Evolutionary conservation across 1,140 invertebrate genomes (phyloP).

Genomic region (Sinella curviseta): DNA sequence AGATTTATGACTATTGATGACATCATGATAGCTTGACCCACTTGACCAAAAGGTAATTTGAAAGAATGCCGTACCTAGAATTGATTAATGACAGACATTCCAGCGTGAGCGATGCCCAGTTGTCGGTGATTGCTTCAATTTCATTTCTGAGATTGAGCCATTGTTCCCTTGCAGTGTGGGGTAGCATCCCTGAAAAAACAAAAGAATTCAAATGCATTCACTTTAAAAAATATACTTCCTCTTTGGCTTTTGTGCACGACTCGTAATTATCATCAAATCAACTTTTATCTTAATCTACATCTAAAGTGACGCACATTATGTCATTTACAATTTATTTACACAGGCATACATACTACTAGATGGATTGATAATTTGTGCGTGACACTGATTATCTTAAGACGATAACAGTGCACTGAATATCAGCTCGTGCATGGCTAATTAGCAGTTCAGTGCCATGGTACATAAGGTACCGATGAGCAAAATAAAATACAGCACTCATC

Average conservation of each 20-base stretch:
- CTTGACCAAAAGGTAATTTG: background rate
- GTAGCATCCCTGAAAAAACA: constrained; percentile 67
- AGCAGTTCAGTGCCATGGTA: no score
- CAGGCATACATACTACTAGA: background rate
- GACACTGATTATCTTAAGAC: background rate
- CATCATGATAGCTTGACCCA: background rate
- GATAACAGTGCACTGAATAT: no score
- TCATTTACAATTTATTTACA: background rate
- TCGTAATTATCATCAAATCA: background rate
- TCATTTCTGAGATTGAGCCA: constrained; percentile 91
- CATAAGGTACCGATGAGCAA: no score
- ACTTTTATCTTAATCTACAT: no score
- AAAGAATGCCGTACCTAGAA: constrained; percentile 66
- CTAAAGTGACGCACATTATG: no score
- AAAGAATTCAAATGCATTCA: background rate
- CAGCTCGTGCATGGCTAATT: no score
- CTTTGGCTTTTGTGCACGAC: background rate
- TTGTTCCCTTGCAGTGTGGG: constrained; percentile 79
- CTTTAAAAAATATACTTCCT: no score
- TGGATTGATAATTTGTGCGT: background rate
- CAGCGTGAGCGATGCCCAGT: constrained; percentile 87
- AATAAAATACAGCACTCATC: no score
- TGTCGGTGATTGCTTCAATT: constrained; percentile 87
- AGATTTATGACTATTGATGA: no score
- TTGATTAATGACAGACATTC: constrained; percentile 90